phyloP scores from a whole-genome alignment of 2,888 invertebrate genomes.

The Blastobasis adustella region DNA sequence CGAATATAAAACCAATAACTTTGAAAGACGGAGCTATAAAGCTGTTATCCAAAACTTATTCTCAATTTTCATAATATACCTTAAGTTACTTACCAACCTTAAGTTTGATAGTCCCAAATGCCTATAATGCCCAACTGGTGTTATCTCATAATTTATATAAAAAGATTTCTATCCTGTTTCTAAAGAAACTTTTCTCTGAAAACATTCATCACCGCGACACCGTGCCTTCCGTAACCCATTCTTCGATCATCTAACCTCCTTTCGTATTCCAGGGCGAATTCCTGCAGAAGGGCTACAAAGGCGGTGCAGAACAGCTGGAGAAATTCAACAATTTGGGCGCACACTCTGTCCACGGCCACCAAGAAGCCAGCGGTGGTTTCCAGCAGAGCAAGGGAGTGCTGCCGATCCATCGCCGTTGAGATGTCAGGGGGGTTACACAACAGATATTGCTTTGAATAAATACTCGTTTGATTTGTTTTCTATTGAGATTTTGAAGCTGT shows the following conservation, averaged over 20 bases:
- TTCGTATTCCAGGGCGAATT: constrained; percentile 62
- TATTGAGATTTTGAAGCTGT: constrained; percentile 17
- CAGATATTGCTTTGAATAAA: not conserved
- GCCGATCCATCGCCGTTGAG: constrained; percentile 55
- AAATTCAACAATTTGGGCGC: constrained; percentile 77
- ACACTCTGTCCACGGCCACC: constrained; percentile 76
- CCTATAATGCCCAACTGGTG: too few relatives aligned
- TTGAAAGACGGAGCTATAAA: too few relatives aligned
- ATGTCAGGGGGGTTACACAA: too few relatives aligned
- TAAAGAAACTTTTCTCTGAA: too few relatives aligned
- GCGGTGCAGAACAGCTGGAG: constrained; percentile 71
- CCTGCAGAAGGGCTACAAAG: constrained; percentile 74
- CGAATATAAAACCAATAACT: too few relatives aligned
- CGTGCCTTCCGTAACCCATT: too few relatives aligned
- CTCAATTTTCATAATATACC: not conserved
- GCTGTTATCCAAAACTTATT: not conserved
- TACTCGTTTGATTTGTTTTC: constrained; percentile 12
- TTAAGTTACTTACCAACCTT: not conserved
- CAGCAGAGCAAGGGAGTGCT: constrained; percentile 73
- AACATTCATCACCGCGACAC: too few relatives aligned
- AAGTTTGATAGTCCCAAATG: not conserved
- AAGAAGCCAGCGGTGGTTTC: constrained; percentile 74
- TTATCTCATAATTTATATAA: too few relatives aligned
- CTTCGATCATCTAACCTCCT: too few relatives aligned
- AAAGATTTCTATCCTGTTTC: too few relatives aligned